Conservation (phyloP, 2,797 vertebrate genomes). For the Dryobates pubescens region DNA sequence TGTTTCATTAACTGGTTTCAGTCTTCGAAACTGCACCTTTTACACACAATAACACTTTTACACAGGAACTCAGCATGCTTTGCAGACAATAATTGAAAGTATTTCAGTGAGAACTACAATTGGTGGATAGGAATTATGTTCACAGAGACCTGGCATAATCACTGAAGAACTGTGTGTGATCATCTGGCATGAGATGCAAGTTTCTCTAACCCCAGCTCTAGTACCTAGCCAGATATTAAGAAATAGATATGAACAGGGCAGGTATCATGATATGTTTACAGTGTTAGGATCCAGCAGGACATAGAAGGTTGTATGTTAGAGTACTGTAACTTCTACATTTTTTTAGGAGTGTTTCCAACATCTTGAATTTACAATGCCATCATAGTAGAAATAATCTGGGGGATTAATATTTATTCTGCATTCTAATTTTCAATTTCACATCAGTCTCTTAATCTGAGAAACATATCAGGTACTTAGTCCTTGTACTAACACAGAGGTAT, state of each 20-base stretch:
- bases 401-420: not conserved
- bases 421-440: not conserved
- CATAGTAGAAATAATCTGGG: not conserved
- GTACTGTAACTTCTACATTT: not conserved
- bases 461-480: not conserved
- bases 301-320: not conserved
- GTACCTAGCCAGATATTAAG: not conserved
- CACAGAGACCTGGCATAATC: not conserved
- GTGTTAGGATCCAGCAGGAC: not conserved
- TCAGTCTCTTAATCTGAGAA: not conserved
- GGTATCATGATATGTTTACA: not conserved
- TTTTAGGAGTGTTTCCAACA: not conserved
- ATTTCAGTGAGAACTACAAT: not conserved
- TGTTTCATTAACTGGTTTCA: not conserved
- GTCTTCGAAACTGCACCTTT: not conserved
- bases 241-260: not conserved
- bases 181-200: not conserved
- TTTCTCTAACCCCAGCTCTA: not conserved
- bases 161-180: not conserved
- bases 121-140: not conserved
- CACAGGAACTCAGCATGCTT: fast-evolving
- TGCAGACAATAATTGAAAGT: not conserved
- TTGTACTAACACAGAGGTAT: not conserved
- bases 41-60: not conserved
- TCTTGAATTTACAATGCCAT: not conserved